These are phyloP conservation scores for Coracias cyanogaster DNA, from an alignment of 2,797 vertebrate species.

Conservation along the genomic window DNA sequence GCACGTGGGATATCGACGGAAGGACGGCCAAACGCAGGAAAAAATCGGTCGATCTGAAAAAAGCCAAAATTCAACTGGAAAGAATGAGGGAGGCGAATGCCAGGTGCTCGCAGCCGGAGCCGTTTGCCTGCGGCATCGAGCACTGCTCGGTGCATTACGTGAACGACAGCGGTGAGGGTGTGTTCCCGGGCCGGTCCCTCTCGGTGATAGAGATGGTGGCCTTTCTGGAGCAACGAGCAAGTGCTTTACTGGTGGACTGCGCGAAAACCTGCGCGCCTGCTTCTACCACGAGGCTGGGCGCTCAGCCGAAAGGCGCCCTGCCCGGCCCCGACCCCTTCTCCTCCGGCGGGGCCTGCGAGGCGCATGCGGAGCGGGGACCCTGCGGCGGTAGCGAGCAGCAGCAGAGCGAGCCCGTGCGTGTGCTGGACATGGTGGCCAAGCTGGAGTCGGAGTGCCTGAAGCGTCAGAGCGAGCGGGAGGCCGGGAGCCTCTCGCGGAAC, in stretches of 20 bases:
- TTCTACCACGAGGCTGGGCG: conserved; percentile 66
- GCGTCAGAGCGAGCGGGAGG: conserved; percentile 78
- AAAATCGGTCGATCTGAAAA: conserved; percentile 82
- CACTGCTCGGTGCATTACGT: conserved; percentile 76
- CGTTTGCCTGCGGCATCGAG: conserved; percentile 75
- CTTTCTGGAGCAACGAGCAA: conserved; percentile 89
- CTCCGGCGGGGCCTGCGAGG: conserved; percentile 52
- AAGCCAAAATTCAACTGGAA: conserved; percentile 76
- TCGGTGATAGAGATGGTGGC: conserved; percentile 97
- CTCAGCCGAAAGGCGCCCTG: conserved; percentile 67
- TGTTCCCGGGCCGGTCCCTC: conserved; percentile 76
- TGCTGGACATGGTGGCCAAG: conserved; percentile 94
- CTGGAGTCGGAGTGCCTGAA: conserved; percentile 91
- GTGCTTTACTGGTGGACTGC: conserved; percentile 80
- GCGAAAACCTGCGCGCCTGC: conserved; percentile 74
- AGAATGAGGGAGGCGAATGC: conserved; percentile 74
- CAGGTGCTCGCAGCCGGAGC: conserved; percentile 73
- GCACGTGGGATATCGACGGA: conserved; percentile 89
- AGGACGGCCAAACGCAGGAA: conserved; percentile 89
- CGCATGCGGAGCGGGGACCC: conserved; percentile 7
- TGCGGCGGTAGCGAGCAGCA: conserved; percentile 70
- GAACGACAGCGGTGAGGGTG: conserved; percentile 42
- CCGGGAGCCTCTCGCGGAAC: conserved; percentile 84
- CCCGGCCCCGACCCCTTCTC: conserved; percentile 42
- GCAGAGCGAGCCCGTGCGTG: conserved; percentile 83